A percentile compares a stretch with the other conserved stretches of the same genome.
Conservation (phyloP, 2,797 vertebrate species). For the Lithobates sylvaticus region DNA sequence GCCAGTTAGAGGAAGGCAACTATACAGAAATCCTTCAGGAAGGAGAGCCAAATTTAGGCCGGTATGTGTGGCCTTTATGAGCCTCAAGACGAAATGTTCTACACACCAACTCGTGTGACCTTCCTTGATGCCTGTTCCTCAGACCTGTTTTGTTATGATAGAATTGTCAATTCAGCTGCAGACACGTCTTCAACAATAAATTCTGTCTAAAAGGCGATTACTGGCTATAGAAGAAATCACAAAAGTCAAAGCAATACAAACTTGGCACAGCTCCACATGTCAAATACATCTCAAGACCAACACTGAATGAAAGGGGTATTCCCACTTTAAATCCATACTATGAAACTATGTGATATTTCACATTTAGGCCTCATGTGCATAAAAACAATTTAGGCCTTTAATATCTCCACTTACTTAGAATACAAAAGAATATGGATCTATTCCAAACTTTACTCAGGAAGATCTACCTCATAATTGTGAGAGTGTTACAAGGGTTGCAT, state of each 20-base stretch:
- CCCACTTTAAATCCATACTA: too few relatives aligned
- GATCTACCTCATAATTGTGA: too few relatives aligned
- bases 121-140: constrained; percentile 6
- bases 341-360: too few relatives aligned
- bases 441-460: too few relatives aligned
- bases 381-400: too few relatives aligned
- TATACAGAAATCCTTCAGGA: constrained; percentile 65
- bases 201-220: not conserved
- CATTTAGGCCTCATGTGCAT: too few relatives aligned
- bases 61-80: constrained; percentile 77
- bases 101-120: constrained; percentile 48
- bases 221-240: not conserved
- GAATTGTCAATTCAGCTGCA: not conserved
- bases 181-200: not conserved
- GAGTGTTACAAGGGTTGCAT: too few relatives aligned
- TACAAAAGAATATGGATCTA: too few relatives aligned
- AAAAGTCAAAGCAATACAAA: not conserved
- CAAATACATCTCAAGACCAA: too few relatives aligned
- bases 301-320: too few relatives aligned
- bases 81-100: constrained; percentile 61
- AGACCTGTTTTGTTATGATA: not conserved
- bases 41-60: constrained; percentile 78
- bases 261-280: too few relatives aligned
- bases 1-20: constrained; percentile 54
- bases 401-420: too few relatives aligned